Evolutionary conservation across 2,113 vertebrate species (phyloP).

Genomic region (Anarrhichthys ocellatus): DNA sequence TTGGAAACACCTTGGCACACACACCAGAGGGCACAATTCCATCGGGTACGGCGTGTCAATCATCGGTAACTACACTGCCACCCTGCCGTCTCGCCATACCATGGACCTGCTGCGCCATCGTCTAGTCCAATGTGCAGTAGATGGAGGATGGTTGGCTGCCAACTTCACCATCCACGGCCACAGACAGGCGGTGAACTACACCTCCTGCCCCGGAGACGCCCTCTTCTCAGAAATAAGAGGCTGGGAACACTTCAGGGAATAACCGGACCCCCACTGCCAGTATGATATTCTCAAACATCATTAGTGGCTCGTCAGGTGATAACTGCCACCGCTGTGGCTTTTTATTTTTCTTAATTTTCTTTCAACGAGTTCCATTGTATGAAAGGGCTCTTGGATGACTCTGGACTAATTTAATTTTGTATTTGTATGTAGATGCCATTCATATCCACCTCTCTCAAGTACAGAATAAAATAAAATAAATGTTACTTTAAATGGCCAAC

Average conservation of each 20-base stretch:
- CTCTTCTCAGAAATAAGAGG: slow-evolving; percentile 85
- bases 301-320: slow-evolving; percentile 63
- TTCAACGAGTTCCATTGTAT: neutral
- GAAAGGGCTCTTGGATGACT: neutral
- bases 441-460: neutral
- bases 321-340: neutral
- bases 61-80: slow-evolving; percentile 87
- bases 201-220: slow-evolving; percentile 86
- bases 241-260: slow-evolving; percentile 85
- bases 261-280: slow-evolving; percentile 9
- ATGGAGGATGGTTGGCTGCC: slow-evolving; percentile 61
- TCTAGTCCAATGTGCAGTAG: slow-evolving; percentile 83
- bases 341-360: neutral
- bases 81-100: slow-evolving; percentile 71
- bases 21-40: slow-evolving; percentile 88
- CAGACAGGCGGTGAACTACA: slow-evolving; percentile 86
- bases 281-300: neutral
- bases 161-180: slow-evolving; percentile 87
- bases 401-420: neutral
- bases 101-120: slow-evolving; percentile 79
- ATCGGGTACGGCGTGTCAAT: slow-evolving; percentile 88
- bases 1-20: slow-evolving; percentile 87
- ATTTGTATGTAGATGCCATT: neutral
- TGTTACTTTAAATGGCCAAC: neutral
- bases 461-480: neutral